Percentiles rank a stretch among this genome's conserved stretches.
phyloP scores from a whole-genome alignment of 1,140 invertebrate genomes.

The Drosophila erecta region DNA sequence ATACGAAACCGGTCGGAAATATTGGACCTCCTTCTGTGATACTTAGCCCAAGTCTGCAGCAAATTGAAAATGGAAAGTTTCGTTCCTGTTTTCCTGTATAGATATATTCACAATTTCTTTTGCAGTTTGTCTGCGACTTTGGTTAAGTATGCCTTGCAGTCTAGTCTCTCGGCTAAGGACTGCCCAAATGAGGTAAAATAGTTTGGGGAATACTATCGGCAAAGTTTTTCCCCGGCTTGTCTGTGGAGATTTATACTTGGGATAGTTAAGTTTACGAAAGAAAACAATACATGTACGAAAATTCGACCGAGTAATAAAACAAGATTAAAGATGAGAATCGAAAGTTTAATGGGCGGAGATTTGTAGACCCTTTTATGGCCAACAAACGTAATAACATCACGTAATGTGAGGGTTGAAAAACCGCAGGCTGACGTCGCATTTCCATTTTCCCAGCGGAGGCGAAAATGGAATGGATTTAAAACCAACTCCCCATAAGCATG shows the following conservation, averaged over 20 bases:
- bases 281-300: neutral
- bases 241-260: constrained; percentile 62
- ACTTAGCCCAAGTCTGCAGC: constrained; percentile 54
- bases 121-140: constrained; percentile 25
- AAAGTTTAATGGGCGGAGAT: constrained; percentile 4
- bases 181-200: constrained; percentile 65
- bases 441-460: constrained; percentile 18
- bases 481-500: constrained; percentile 17
- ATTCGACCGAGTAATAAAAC: constrained; percentile 7
- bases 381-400: constrained; percentile 32
- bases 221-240: constrained; percentile 36
- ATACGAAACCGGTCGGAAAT: constrained; percentile 22
- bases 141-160: constrained; percentile 17
- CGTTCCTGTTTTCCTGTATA: constrained; percentile 12
- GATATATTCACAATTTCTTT: constrained; percentile 30
- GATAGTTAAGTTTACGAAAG: constrained; percentile 39
- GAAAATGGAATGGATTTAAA: constrained; percentile 37
- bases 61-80: constrained; percentile 79
- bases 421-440: constrained; percentile 22
- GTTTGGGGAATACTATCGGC: constrained; percentile 36
- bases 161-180: constrained; percentile 27
- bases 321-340: constrained; percentile 21
- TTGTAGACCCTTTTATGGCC: constrained; percentile 4
- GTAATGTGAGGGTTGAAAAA: constrained; percentile 24
- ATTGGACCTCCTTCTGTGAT: constrained; percentile 23